Evolutionary conservation across 1,140 invertebrate species (phyloP).

Genomic region (Phortica variegata): DNA sequence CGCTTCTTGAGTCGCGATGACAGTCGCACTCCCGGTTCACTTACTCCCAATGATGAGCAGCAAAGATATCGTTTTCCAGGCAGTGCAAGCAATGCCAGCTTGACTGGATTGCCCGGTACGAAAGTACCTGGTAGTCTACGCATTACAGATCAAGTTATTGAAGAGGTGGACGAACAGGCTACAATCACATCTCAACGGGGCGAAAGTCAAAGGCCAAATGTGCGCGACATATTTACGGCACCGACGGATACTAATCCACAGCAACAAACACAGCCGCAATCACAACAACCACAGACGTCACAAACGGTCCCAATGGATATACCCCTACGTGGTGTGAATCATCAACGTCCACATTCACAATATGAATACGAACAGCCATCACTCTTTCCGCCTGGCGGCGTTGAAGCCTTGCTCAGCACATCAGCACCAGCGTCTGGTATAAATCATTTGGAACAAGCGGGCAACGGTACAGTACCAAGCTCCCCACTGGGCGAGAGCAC

Average conservation of each 20-base stretch:
- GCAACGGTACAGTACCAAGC: constrained; percentile 35
- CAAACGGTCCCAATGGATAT: constrained; percentile 58
- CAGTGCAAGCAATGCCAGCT: constrained; percentile 42
- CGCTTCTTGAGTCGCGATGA: constrained; percentile 75
- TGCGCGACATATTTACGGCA: constrained; percentile 61
- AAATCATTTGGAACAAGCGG: constrained; percentile 23
- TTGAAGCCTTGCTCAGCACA: constrained; percentile 40
- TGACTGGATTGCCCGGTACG: constrained; percentile 16
- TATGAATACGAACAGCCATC: constrained; percentile 20
- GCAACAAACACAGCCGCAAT: constrained; percentile 54
- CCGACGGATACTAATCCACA: constrained; percentile 14
- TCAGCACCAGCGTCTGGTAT: constrained; percentile 36
- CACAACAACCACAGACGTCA: constrained; percentile 40
- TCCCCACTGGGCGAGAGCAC: constrained; percentile 43
- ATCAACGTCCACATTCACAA: constrained; percentile 44
- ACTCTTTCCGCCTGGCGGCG: constrained; percentile 43
- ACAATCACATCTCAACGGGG: constrained; percentile 72
- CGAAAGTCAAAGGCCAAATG: constrained; percentile 62
- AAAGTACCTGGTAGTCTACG: constrained; percentile 65
- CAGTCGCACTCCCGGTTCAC: constrained; percentile 39
- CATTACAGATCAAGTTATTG: constrained; percentile 75
- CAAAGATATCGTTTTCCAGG: constrained; percentile 46
- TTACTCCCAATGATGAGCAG: constrained; percentile 44
- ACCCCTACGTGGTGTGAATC: constrained; percentile 34
- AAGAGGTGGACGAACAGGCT: constrained; percentile 79